Conservation (phyloP, 2,113 vertebrate species). For the Egretta garzetta region DNA sequence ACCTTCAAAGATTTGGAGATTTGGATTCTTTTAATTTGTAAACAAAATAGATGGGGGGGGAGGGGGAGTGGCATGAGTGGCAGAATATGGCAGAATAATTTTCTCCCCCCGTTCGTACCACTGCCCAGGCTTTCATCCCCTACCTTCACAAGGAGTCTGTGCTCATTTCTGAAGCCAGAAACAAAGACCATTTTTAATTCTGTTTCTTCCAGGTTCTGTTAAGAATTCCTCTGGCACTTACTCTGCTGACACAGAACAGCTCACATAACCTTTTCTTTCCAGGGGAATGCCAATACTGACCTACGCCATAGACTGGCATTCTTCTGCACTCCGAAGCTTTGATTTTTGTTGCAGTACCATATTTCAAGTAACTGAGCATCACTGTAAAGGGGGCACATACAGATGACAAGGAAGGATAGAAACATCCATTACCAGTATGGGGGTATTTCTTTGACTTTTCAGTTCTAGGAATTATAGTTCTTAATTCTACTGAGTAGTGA, state of each 20-base stretch:
- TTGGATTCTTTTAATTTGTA: background rate
- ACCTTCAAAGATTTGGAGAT: background rate
- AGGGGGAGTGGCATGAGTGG: too few species aligned
- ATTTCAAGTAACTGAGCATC: background rate
- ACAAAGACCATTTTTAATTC: background rate
- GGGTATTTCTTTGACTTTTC: background rate
- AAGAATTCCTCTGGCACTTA: background rate
- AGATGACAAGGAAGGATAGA: background rate
- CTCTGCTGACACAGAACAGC: background rate
- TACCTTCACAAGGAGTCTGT: background rate
- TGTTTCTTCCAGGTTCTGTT: background rate
- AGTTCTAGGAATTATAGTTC: background rate
- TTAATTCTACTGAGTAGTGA: background rate
- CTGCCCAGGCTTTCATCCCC: background rate
- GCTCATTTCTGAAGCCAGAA: background rate
- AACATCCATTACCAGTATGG: background rate
- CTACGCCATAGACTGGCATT: background rate
- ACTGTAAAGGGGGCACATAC: background rate
- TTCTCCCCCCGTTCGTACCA: background rate
- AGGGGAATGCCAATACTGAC: fast-evolving
- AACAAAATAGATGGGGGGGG: background rate
- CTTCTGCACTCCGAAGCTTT: background rate
- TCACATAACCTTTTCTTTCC: background rate
- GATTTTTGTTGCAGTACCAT: background rate
- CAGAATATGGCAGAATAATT: background rate